Base-by-base conservation (phyloP, 2,888 invertebrate genomes). In the Marasmarcha lunaedactyla region DNA sequence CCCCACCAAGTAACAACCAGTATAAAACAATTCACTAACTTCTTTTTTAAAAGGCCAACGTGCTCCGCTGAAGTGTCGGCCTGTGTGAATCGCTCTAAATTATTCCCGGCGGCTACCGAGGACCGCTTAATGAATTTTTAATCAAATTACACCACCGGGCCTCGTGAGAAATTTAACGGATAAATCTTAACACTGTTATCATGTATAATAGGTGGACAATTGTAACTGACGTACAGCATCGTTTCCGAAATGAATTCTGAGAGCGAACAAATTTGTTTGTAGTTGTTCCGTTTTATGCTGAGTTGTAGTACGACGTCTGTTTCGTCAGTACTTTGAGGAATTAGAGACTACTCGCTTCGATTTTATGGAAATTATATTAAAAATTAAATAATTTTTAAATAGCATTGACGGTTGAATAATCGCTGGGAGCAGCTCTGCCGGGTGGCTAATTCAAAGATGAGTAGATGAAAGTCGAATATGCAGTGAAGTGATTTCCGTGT, bases 81-180 rank as follows among this genome's bases (percentile, higher is more conserved):
- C 63, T 60, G 74, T 69, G 72, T 71, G 76, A 70, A 76, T 67
- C 63, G 67, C 72, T 83, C 72, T 83, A 76, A 84, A 84, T 84
- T 76, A 84, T 83, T 79, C 83, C 79, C 77, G 57, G 50, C 59
- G 70, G 71, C 65, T 59, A 57, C 61, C 62, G 68, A 60, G 71
- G 76, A 61, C 66, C 67, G 69, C 66, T 71, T 72, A 74, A 81
- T 84, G 83, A 81, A 84, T 84, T 84, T 83, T 83, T 84, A 83
- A 84, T 81, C 72, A 71, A 78, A 78, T 84, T 78, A 77, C 71
- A 66, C 20, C 57, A 63, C 63, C 62, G 59, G 59, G 57, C 57
- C 69, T 68, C 67, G 63, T 65, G 73, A 71, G 74, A 72, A 73
- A 77, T 76, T 74, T 70, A 60, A 60, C 62, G 63, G 63, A 71